phyloP scores from a whole-genome alignment of 2,113 vertebrate species.

The Lonchura striata region DNA sequence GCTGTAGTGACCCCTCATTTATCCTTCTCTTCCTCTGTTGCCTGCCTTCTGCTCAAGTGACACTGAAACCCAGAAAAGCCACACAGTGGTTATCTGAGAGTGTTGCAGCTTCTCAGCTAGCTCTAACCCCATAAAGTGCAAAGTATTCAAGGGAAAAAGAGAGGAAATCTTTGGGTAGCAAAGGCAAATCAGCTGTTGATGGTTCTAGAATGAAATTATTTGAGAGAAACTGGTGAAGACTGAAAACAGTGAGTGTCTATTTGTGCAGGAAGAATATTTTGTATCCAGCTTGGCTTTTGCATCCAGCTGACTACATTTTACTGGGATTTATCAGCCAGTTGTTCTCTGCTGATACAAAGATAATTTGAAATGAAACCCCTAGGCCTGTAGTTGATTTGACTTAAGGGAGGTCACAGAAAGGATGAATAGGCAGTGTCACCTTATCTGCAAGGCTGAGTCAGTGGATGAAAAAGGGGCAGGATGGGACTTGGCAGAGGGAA shows the following conservation, averaged over 20 bases:
- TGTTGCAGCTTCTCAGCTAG: not conserved
- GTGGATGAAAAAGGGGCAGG: not conserved
- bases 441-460: not conserved
- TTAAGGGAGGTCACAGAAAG: not conserved
- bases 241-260: not conserved
- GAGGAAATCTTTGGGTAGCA: not conserved
- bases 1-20: not conserved
- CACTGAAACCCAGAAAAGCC: not conserved
- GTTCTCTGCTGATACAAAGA: not conserved
- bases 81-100: not conserved
- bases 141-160: not conserved
- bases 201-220: not conserved
- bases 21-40: not conserved
- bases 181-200: not conserved
- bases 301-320: not conserved
- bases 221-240: not conserved
- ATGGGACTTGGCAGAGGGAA: not conserved
- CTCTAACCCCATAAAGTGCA: not conserved
- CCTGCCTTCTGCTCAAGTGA: not conserved
- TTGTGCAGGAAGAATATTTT: not conserved
- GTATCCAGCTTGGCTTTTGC: not conserved
- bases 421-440: not conserved
- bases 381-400: not conserved
- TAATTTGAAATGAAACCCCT: not conserved
- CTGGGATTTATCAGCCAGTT: not conserved